Evolutionary conservation across 2,113 vertebrate species (phyloP).

Genomic region (Paedocypris sp.): DNA sequence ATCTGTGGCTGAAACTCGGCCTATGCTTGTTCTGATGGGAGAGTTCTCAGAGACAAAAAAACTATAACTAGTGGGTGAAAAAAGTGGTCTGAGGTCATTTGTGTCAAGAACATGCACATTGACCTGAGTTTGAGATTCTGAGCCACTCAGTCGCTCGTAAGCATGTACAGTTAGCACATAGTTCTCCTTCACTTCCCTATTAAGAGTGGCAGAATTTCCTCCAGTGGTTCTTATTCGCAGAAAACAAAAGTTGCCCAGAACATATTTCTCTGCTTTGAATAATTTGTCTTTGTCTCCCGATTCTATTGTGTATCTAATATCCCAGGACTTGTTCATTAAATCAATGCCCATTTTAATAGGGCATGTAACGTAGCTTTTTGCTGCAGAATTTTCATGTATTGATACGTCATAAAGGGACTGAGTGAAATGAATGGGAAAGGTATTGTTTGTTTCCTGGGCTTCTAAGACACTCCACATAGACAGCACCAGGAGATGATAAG

Average conservation of each 20-base stretch:
- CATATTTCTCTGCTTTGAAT: conserved; percentile 75
- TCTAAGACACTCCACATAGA: conserved; percentile 57
- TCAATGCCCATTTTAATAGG: conserved; percentile 73
- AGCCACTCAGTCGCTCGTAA: conserved; percentile 60
- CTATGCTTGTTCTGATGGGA: conserved; percentile 65
- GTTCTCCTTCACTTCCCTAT: conserved; percentile 71
- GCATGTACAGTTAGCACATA: conserved; percentile 67
- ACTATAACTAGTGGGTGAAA: conserved; percentile 74
- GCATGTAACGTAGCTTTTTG: conserved; percentile 70
- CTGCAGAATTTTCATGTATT: conserved; percentile 74
- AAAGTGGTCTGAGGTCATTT: conserved; percentile 74
- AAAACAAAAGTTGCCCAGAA: conserved; percentile 76
- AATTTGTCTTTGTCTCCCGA: conserved; percentile 72
- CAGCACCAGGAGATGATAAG: conserved; percentile 57
- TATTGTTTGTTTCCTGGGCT: conserved; percentile 44
- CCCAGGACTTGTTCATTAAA: conserved; percentile 58
- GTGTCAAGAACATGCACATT: conserved; percentile 72
- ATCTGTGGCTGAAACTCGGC: conserved; percentile 71
- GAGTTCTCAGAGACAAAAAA: conserved; percentile 71
- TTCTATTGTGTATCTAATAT: conserved; percentile 72
- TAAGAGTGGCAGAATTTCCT: conserved; percentile 72
- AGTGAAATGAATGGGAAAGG: conserved; percentile 62
- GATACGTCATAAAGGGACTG: conserved; percentile 66
- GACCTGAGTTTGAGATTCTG: conserved; percentile 59
- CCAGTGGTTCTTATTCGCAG: conserved; percentile 78